phyloP scores from a whole-genome alignment of 2,797 vertebrate genomes.

The Bucorvus abyssinicus region DNA sequence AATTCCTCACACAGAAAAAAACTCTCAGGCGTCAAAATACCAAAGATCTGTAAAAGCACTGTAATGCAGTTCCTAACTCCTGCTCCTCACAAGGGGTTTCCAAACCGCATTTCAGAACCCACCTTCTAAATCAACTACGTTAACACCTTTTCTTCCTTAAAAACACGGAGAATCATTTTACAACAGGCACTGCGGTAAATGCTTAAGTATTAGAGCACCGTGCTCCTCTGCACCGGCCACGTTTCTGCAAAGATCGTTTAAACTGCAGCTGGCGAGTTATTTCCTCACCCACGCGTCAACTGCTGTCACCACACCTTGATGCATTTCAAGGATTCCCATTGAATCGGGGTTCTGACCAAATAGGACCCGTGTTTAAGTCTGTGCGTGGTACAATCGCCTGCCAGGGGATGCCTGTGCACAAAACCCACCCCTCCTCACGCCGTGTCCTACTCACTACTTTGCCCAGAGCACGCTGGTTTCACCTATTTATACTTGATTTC shows the following conservation, averaged over 20 bases:
- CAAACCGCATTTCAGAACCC: accelerated
- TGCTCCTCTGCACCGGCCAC: accelerated
- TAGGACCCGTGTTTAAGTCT: neutral
- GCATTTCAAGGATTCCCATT: neutral
- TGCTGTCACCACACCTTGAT: neutral
- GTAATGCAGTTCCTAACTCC: accelerated
- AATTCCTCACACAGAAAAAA: neutral
- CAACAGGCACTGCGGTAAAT: accelerated
- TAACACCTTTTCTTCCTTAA: neutral
- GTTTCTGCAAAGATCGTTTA: accelerated
- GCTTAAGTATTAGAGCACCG: accelerated
- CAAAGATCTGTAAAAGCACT: accelerated
- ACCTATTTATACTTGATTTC: accelerated
- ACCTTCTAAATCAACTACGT: accelerated
- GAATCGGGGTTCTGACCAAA: neutral
- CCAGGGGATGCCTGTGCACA: neutral
- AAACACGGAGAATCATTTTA: accelerated
- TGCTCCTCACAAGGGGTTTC: neutral
- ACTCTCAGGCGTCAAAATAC: accelerated
- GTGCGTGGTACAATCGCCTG: neutral
- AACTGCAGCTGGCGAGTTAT: neutral
- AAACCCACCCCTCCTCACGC: accelerated
- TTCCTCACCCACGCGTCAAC: neutral
- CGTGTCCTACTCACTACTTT: accelerated
- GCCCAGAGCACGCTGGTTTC: accelerated